phyloP scores from a whole-genome alignment of 2,888 invertebrate species.

The Ophraella communa region DNA sequence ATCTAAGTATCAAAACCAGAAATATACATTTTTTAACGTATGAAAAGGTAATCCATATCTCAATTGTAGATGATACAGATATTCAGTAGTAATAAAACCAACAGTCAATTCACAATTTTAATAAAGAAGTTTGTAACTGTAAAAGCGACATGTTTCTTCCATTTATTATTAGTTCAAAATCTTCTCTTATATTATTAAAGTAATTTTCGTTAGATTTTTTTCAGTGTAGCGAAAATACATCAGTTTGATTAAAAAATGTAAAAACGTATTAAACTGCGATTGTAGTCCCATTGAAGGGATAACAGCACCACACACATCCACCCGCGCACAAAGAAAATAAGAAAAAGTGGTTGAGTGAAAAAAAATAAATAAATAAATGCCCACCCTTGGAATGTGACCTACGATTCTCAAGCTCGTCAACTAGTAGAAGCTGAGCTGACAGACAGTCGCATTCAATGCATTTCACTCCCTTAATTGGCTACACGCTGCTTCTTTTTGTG shows the following conservation, averaged over 20 bases:
- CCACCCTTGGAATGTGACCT: slow-evolving; percentile 36
- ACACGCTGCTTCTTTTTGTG: slow-evolving; percentile 45
- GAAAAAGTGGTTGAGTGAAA: neutral
- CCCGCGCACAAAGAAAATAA: slow-evolving; percentile 29
- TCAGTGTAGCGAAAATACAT: neutral
- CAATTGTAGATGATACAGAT: too few relatives aligned
- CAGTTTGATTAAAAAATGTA: neutral
- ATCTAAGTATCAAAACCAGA: too few relatives aligned
- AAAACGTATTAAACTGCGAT: neutral
- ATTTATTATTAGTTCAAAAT: too few relatives aligned
- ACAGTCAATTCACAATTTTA: too few relatives aligned
- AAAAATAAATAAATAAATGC: slow-evolving; percentile 26
- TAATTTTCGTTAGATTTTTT: neutral
- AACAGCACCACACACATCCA: slow-evolving; percentile 27
- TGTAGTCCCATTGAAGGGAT: neutral
- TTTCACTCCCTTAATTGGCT: slow-evolving; percentile 46
- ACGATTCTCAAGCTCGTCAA: slow-evolving; percentile 46
- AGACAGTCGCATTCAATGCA: slow-evolving; percentile 45
- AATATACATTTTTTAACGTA: too few relatives aligned
- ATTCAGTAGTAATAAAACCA: too few relatives aligned
- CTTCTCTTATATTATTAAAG: too few relatives aligned
- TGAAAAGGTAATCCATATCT: too few relatives aligned
- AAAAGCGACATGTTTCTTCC: too few relatives aligned
- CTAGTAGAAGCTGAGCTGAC: slow-evolving; percentile 32
- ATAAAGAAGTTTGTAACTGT: too few relatives aligned